Base-by-base conservation (phyloP, 2,888 invertebrate species). In the Chironomus riparius region DNA sequence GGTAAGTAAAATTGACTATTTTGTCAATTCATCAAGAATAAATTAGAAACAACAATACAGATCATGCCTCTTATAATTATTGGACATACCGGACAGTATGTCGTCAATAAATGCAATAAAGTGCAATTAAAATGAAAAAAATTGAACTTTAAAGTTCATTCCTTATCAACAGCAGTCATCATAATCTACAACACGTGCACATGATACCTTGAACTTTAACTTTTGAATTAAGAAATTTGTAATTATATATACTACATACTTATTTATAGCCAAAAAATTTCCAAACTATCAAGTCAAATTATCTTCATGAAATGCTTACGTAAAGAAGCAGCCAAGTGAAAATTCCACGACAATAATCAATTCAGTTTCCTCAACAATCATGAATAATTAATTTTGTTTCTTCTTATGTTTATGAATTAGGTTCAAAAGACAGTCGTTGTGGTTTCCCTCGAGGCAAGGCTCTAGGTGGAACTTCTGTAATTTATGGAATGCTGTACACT, bases 401-500 rank as follows among this genome's bases (percentile, higher is more conserved):
- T 28, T 69, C 70, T 77, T 13, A 69, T 12, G 28, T 68, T 5
- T 68, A 28, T n/a, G n/a, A n/a, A n/a, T 18, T 21, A 77, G 77
- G 76, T 2, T 82, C 84, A 82, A 80, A 80, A 70, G 80, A 85
- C 76, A 79, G 78, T 69, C 82, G 81, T 68, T 85, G 85, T 77
- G 82, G 81, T 56, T 85, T 87, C 86, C 87, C 88, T 0, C 81
- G 86, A 38, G 89, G 89, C 0, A 68, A 18, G 79, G 87, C 86
- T 3, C 79, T 88, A 78, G 90, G 90, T 0, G 89, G 89, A 0
- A 79, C 80, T 48, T 80, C 80, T 4, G 77, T 82, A 5, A 82
- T 82, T 70, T 82, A 83, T 78, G 83, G 82, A 78, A 88, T 89
- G 88, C 86, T 87, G 79, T 87, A 88, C 81, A 84, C 86, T 1